A percentile compares a stretch with the other conserved stretches of the same genome.
These are phyloP conservation scores for Stictonetta naevosa DNA, from an alignment of 2,113 vertebrate genomes.

Conservation along the genomic window DNA sequence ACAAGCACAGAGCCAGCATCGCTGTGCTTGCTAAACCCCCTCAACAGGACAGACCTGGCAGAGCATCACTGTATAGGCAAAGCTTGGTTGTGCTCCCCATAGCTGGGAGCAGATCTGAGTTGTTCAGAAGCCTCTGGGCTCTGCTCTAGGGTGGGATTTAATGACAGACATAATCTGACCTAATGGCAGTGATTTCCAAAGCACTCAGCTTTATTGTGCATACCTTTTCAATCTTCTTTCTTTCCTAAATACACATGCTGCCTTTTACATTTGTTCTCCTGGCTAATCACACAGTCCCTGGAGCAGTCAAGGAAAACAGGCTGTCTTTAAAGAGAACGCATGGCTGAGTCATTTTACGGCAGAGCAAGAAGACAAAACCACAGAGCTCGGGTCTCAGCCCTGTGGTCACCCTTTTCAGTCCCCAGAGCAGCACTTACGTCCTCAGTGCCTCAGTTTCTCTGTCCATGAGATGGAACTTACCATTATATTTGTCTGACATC, in stretches of 20 bases:
- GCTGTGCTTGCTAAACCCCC: neutral
- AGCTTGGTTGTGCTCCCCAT: neutral
- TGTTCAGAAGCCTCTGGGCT: neutral
- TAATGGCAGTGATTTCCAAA: conserved; percentile 25
- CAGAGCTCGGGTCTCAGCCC: neutral
- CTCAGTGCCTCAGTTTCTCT: neutral
- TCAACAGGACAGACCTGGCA: neutral
- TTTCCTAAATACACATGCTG: neutral
- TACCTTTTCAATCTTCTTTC: neutral
- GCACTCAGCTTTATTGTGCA: neutral
- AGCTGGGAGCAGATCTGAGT: neutral
- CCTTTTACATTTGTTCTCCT: neutral
- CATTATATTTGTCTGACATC: rapidly evolving
- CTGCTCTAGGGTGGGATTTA: neutral
- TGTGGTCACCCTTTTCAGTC: neutral
- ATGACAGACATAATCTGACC: neutral
- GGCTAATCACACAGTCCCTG: neutral
- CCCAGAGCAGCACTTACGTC: neutral
- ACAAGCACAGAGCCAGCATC: neutral
- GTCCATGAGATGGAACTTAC: neutral
- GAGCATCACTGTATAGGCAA: neutral
- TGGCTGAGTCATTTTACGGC: too few relatives aligned
- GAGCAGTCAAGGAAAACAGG: neutral
- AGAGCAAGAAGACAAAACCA: neutral
- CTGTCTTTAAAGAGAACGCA: neutral